Evolutionary conservation across 2,888 invertebrate genomes (phyloP), one percentile per base, ranked within the genome.

Genomic region (Agrilus cyanescens): DNA sequence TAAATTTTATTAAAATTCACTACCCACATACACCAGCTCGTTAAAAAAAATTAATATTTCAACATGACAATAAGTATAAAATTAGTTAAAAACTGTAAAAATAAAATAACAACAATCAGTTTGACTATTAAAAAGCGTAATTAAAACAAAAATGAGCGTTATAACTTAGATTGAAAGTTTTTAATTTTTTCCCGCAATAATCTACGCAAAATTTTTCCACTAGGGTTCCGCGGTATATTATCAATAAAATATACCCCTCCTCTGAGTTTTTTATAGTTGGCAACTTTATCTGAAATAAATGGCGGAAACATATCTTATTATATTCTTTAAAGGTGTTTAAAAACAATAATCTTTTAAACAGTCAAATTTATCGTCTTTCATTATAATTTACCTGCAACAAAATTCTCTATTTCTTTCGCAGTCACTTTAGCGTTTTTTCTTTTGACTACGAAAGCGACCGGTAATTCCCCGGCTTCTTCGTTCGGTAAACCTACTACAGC

Each of bases 391-490:
- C 61, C 54, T 8, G 74, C 69, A 14, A 80, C 67, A 59, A 70
- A 76, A 18, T 54, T 48, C 40, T 53, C 43, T 10, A 63, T 36
- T 49, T 60, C 57, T 32, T 59, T 53, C 50, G 73, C 74, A 0
- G 72, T 74, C 38, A 80, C 57, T 4, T 61, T 55, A 1, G 64
- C 60, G 50, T 65, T 67, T 0, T 71, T 67, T 56, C 78, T 76
- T 43, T 70, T 71, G 3, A 86, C 85, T 7, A 88, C 73, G 63
- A 83, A 87, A 1, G 86, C 88, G 47, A 77, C 53, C 5, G 88
- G 87, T 40, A 86, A 66, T 62, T 87, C 87, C 7, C 89, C 88
- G 31, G 80, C 77, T 37, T 60, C 61, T 55, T 80, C 81, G 62
- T 88, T 75, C 0, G 84, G 81, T 50, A 77, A 63, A 13, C 78